Conservation (phyloP, 2,113 vertebrate genomes). For the Psophia crepitans region DNA sequence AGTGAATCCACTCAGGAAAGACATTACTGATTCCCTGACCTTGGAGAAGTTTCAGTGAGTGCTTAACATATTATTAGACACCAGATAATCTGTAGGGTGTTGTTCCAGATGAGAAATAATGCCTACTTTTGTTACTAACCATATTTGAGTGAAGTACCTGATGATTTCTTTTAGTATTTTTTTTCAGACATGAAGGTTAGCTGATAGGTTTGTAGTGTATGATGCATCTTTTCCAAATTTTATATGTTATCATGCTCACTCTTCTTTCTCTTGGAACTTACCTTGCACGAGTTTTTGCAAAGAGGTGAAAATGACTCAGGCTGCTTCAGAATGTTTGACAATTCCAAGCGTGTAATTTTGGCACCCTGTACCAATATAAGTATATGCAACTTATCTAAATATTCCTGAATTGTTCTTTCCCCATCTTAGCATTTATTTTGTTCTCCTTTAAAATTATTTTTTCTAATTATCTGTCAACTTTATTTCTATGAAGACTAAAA, state of each 20-base stretch:
- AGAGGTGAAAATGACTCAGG: neutral
- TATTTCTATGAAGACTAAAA: neutral
- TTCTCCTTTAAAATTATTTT: neutral
- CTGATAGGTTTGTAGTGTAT: neutral
- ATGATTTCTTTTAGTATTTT: neutral
- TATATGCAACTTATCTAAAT: neutral
- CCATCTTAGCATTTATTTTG: neutral
- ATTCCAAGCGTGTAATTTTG: neutral
- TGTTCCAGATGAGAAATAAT: neutral
- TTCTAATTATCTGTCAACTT: neutral
- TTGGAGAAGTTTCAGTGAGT: neutral
- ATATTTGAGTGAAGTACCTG: neutral
- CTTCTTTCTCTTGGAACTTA: neutral
- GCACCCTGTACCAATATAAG: neutral
- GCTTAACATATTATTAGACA: neutral
- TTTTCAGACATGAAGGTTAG: neutral
- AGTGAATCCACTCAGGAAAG: neutral
- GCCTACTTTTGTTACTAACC: neutral
- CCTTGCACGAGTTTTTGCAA: accelerated
- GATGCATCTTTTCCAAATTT: neutral
- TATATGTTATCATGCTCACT: neutral
- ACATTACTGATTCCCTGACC: neutral
- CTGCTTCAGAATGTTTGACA: neutral
- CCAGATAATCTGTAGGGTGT: neutral
- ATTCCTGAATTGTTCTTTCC: neutral